Base-by-base conservation (phyloP, 2,888 invertebrate species). In the Chromoteleia sp. region DNA sequence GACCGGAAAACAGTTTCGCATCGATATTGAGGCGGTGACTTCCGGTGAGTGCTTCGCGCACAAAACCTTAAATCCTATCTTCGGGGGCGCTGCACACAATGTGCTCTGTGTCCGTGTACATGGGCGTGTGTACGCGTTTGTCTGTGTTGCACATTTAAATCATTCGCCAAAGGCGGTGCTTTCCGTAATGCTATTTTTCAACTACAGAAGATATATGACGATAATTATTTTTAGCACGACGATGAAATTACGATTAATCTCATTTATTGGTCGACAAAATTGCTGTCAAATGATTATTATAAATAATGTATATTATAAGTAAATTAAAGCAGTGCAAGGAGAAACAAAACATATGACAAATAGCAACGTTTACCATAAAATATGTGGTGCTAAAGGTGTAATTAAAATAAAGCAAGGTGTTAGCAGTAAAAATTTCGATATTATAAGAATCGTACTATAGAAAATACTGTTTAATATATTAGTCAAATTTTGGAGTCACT, bases 1-100 rank as follows among this genome's bases (percentile, higher is more conserved):
- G 41, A 61, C 52, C 52, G 63, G 73, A 54, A 73, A 73, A 39
- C 39, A 52, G 56, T 68, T 68, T 56, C 33, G 43, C 45, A 45
- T 70, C 68, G 68, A 70, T 70, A 70, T 70, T 30, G 56, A 70
- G 68, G 56, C 68, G 61, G 41, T 33, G 61, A 61, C 52, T 52
- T 61, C 61, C 73, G 73, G 73, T 36, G 70, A 71, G 59, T 39
- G 39, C 67, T 14, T 63, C 21, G 29, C 25, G 19, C 19, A 30
- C 36, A 48, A 50, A 63, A 63, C 45, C 61, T 61, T 61, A 61
- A 61, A 61, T 61, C 29, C 45, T 29, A 41, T 25, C 45, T 45
- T 61, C 61, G 14, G 56, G 14, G 14, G 52, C 15, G 15, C 5
- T 12, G 19, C 19, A 17, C 43, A 19, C 10, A 43, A 17, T 43